phyloP scores from a whole-genome alignment of 2,797 vertebrate genomes.

The Leuciscus waleckii region DNA sequence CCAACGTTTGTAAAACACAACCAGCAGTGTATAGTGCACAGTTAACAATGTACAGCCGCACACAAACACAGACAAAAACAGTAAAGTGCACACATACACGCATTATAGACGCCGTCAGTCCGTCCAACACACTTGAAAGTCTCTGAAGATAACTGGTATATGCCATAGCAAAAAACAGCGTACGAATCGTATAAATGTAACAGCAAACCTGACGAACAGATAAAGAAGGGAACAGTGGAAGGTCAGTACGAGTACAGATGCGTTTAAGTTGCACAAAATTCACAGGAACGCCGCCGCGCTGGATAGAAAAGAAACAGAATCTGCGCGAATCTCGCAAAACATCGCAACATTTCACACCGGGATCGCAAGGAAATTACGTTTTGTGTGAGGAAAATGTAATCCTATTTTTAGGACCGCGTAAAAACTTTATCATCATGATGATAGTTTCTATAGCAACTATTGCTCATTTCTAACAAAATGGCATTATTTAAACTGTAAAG shows the following conservation, averaged over 20 bases:
- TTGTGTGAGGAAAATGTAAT: not conserved
- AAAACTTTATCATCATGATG: not conserved
- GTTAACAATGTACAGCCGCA: conserved; percentile 81
- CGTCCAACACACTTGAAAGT: conserved; percentile 57
- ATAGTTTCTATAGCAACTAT: not conserved
- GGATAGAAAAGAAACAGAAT: not conserved
- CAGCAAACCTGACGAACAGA: conserved; percentile 77
- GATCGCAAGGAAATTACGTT: not conserved
- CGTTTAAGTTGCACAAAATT: conserved; percentile 73
- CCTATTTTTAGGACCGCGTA: not conserved
- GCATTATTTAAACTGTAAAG: not conserved
- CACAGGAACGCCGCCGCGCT: conserved; percentile 50
- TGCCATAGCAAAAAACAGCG: conserved; percentile 1
- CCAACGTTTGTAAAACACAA: conserved; percentile 80
- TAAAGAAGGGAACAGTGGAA: conserved; percentile 80
- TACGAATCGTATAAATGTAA: conserved; percentile 62
- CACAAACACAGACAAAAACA: conserved; percentile 79
- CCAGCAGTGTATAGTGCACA: conserved; percentile 81
- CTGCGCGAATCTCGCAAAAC: not conserved
- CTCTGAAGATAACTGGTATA: conserved; percentile 56
- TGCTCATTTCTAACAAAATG: not conserved
- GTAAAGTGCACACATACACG: conserved; percentile 75
- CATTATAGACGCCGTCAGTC: conserved; percentile 28
- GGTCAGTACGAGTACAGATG: conserved; percentile 62
- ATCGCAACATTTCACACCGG: not conserved